Conservation (phyloP, 2,888 invertebrate genomes). For the Ernsta delagoae region DNA sequence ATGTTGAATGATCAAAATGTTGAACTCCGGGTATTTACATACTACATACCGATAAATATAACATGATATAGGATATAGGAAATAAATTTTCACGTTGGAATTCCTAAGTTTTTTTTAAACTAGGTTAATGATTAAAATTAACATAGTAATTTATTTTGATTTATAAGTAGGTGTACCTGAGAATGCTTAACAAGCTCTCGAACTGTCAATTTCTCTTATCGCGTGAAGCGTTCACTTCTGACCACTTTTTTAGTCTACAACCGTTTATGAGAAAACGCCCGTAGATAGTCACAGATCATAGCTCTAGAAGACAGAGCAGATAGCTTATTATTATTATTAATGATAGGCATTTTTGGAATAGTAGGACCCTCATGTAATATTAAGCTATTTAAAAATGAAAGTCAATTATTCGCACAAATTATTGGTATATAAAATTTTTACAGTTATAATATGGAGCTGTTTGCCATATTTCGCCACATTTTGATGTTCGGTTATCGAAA, state of each 20-base stretch:
- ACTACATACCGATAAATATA: too few species aligned
- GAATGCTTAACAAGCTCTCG: not conserved
- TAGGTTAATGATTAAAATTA: not conserved
- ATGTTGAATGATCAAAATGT: too few species aligned
- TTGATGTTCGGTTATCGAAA: too few species aligned
- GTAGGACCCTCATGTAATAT: too few species aligned
- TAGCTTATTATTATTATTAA: not conserved
- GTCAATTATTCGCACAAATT: too few species aligned
- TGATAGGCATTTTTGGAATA: too few species aligned
- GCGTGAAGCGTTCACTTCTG: not conserved
- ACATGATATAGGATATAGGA: too few species aligned
- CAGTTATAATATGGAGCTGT: too few species aligned
- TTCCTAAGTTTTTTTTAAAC: not conserved
- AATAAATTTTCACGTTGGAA: not conserved
- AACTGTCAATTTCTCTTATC: constrained; percentile 6
- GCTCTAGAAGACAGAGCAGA: not conserved
- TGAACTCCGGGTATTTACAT: too few species aligned
- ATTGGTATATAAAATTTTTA: too few species aligned
- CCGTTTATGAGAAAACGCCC: constrained; percentile 1
- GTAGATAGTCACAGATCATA: not conserved
- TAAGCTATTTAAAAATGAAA: too few species aligned
- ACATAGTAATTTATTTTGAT: not conserved
- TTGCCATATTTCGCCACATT: too few species aligned
- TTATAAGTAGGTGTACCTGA: not conserved
- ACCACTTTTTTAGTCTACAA: constrained; percentile 1